These are phyloP conservation scores for Acropora tenuis DNA, from an alignment of 64 coral and sea anemone species.

Conservation along the genomic window DNA sequence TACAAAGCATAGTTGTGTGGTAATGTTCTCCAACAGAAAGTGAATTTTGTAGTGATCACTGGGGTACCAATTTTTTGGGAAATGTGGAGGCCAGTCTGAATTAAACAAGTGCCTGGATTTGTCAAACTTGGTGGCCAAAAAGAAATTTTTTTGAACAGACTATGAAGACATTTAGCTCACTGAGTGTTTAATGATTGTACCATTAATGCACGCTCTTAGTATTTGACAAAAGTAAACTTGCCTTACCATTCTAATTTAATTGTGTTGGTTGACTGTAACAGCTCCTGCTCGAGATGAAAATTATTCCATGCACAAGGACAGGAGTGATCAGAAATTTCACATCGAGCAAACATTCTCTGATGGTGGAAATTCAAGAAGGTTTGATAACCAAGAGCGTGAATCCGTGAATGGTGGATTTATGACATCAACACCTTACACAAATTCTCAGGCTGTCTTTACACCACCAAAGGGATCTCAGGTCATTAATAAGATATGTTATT, in stretches of 20 bases:
- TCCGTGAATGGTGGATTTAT: conserved; percentile 41
- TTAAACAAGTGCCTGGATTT: too few relatives aligned
- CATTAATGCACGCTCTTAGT: too few relatives aligned
- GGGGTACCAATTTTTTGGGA: too few relatives aligned
- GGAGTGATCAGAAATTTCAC: conserved; percentile 21
- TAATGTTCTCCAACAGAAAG: too few relatives aligned
- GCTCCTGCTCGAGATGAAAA: not conserved
- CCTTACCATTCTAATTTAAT: not conserved
- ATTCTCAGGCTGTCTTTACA: conserved; percentile 24
- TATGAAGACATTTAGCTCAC: too few relatives aligned
- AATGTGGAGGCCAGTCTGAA: too few relatives aligned
- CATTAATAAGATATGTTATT: not conserved
- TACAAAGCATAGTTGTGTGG: too few relatives aligned
- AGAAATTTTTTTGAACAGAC: too few relatives aligned
- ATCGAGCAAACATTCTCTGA: conserved; percentile 46
- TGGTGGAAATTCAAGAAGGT: not conserved
- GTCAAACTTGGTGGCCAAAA: too few relatives aligned
- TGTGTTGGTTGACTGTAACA: not conserved
- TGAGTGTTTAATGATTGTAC: too few relatives aligned
- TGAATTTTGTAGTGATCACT: too few relatives aligned
- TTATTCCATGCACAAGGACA: conserved; percentile 25
- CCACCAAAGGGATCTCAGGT: conserved; percentile 40
- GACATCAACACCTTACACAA: conserved; percentile 62
- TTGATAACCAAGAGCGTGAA: conserved; percentile 8
- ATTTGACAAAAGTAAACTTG: too few relatives aligned